Percentiles rank a stretch among this genome's conserved stretches.
Conservation (phyloP, 2,888 invertebrate genomes). For the Xylophagus ater region DNA sequence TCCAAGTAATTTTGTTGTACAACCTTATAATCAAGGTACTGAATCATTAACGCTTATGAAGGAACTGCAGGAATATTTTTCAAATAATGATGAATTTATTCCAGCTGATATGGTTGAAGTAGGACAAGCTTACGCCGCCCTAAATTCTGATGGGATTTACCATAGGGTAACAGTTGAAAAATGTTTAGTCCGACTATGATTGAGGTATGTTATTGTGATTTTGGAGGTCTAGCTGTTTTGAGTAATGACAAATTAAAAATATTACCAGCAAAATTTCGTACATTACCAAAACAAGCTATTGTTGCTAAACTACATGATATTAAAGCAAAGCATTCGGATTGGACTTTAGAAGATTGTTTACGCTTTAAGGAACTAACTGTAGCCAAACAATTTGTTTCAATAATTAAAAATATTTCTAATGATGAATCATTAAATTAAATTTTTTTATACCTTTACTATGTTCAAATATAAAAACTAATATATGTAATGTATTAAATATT, state of each 20-base stretch:
- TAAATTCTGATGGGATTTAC: conserved; percentile 54
- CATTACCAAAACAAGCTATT: conserved; percentile 54
- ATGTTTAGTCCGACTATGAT: conserved; percentile 45
- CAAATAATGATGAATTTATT: conserved; percentile 42
- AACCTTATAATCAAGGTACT: conserved; percentile 39
- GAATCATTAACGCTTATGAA: conserved; percentile 51
- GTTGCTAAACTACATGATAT: conserved; percentile 54
- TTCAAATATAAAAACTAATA: conserved; percentile 47
- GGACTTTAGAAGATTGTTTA: conserved; percentile 52
- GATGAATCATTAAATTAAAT: no score
- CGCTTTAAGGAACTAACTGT: conserved; percentile 61
- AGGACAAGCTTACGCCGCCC: conserved; percentile 59
- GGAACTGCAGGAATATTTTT: conserved; percentile 51
- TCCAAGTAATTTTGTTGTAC: conserved; percentile 45
- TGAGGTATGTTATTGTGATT: conserved; percentile 53
- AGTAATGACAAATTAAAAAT: conserved; percentile 45
- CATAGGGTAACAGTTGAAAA: conserved; percentile 50
- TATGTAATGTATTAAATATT: no score
- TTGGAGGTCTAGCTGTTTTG: conserved; percentile 49
- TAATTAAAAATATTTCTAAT: conserved; percentile 49
- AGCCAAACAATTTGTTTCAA: conserved; percentile 56
- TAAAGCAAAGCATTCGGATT: conserved; percentile 39
- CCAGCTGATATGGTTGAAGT: conserved; percentile 41
- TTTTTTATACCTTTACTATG: no score
- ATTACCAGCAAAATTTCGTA: conserved; percentile 44